phyloP scores from a whole-genome alignment of 2,113 vertebrate genomes.

The Geococcyx californianus region DNA sequence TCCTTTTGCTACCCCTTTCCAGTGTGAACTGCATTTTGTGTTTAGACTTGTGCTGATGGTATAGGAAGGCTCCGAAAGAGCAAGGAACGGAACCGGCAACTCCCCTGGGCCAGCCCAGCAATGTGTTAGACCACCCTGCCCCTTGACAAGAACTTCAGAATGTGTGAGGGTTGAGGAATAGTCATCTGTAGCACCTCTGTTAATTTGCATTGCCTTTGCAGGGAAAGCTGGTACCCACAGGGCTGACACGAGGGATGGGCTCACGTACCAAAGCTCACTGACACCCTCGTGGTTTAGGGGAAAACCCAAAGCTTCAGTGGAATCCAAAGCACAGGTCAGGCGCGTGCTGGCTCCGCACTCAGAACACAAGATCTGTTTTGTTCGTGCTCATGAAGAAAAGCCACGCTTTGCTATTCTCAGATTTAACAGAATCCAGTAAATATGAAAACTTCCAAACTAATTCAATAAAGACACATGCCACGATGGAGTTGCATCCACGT shows the following conservation, averaged over 20 bases:
- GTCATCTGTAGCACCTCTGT: neutral
- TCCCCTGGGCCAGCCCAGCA: neutral
- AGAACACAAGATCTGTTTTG: neutral
- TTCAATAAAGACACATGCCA: neutral
- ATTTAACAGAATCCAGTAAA: slow-evolving; percentile 2
- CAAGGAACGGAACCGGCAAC: neutral
- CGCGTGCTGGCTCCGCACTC: neutral
- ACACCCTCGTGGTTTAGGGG: neutral
- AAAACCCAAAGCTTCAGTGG: neutral
- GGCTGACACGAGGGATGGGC: neutral
- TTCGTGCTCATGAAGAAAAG: neutral
- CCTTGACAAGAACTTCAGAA: neutral
- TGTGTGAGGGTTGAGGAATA: neutral
- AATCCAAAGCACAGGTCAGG: neutral
- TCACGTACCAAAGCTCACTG: neutral
- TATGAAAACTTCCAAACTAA: neutral
- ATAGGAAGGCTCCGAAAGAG: neutral
- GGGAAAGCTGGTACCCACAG: neutral
- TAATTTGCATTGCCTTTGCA: neutral
- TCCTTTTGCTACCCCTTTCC: neutral
- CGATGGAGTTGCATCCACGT: neutral
- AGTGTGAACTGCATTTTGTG: neutral
- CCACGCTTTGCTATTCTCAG: neutral
- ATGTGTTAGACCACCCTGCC: neutral
- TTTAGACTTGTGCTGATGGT: neutral